Base-by-base conservation (phyloP, 2,797 vertebrate species). In the Distichodus sexfasciatus region DNA sequence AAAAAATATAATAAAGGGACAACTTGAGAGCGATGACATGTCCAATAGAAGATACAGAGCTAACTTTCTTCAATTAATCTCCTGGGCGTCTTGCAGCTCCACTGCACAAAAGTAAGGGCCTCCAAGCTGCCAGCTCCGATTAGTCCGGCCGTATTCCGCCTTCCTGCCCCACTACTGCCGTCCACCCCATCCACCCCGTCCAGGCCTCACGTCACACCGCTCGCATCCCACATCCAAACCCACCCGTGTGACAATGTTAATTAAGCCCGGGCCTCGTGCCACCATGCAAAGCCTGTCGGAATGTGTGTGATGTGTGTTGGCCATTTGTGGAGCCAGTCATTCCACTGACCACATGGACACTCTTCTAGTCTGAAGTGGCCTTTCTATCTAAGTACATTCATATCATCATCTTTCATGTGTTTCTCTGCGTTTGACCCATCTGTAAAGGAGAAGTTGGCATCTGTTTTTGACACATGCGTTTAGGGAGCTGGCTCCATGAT, bases 81-180 rank as follows among this genome's bases (percentile, higher is more conserved):
- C 83, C 51, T 76, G 83, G 83, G 81, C 79, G 71, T 69, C 77
- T 86, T 88, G 85, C 86, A 84, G 87, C 87, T 89, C 81, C 84
- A 87, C 44, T 88, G 85, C 86, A 77, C 87, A 88, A 84, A 84
- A 87, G 83, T 83, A 88, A 89, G 83, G 86, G 84, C 77, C 85
- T 76, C 70, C 0, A 23, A 79, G 55, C 76, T 87, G 84, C 85
- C 84, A 85, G 81, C 84, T 83, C 80, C 70, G 82, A 87, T 88
- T 88, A 87, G 76, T 74, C 74, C 47, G 65, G 63, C 71, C 82
- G 61, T 79, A 54, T 69, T n/a, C 53, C 59, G 74, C 24, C 50
- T 50, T 77, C 77, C 79, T 81, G 76, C 64, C 15, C 63, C 74
- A 36, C 74, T 74, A 69, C 73, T 79, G 72, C 81, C 76, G 80